These are phyloP conservation scores for Agrochola litura DNA, from an alignment of 2,888 invertebrate species.

Conservation along the genomic window DNA sequence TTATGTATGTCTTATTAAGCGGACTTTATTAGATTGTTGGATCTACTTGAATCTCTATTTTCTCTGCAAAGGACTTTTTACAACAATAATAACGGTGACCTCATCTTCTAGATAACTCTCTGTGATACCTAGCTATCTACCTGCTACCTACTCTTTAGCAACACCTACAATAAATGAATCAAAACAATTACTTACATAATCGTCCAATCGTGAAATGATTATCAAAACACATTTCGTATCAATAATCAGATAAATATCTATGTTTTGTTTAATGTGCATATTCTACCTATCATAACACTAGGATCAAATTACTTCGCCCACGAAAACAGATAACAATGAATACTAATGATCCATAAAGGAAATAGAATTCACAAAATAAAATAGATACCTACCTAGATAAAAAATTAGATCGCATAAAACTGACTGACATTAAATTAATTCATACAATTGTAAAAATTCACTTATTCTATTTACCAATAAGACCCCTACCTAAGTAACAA, in stretches of 20 bases:
- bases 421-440: not conserved
- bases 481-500: not conserved
- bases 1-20: not conserved
- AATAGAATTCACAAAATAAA: conserved; percentile 1
- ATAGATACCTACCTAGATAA: not conserved
- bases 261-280: not conserved
- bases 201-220: not conserved
- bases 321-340: conserved; percentile 20
- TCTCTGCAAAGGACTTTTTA: not conserved
- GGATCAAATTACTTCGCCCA: conserved; percentile 3
- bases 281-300: not conserved
- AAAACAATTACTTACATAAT: not conserved
- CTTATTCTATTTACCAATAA: too few relatives aligned
- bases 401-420: not conserved
- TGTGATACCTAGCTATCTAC: not conserved
- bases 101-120: not conserved
- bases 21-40: not conserved
- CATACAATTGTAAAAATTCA: too few relatives aligned
- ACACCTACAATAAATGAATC: not conserved
- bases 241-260: not conserved
- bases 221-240: conserved; percentile 2
- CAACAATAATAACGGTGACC: not conserved
- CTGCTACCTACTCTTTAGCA: not conserved
- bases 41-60: conserved; percentile 5
- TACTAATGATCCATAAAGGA: conserved; percentile 9